Conservation (phyloP, 2,888 invertebrate genomes). For the Pammene aurita region DNA sequence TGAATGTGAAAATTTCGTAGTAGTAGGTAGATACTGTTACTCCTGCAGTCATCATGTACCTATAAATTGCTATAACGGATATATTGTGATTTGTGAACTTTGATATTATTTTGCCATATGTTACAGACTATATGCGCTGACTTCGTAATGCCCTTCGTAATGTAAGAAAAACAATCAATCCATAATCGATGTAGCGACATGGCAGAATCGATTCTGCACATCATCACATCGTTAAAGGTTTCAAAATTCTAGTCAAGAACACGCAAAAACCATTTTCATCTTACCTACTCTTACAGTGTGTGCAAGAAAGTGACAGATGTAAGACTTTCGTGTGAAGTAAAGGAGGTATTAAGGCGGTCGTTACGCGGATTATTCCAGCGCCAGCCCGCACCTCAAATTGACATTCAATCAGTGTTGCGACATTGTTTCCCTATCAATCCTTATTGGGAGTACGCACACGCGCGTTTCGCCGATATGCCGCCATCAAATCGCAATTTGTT, state of each 20-base stretch:
- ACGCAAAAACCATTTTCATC: constrained; percentile 4
- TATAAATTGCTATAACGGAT: too few species aligned
- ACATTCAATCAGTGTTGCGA: constrained; percentile 81
- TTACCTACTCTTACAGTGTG: constrained; percentile 1
- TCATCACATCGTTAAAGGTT: constrained; percentile 73
- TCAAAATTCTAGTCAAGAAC: constrained; percentile 28
- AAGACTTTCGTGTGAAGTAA: constrained; percentile 17
- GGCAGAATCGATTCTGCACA: constrained; percentile 35
- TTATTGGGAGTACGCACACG: constrained; percentile 78
- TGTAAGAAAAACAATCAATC: constrained; percentile 40
- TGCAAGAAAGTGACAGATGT: constrained; percentile 22
- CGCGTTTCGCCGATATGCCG: constrained; percentile 68
- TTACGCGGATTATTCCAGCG: constrained; percentile 67
- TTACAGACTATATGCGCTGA: constrained; percentile 20
- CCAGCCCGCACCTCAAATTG: constrained; percentile 68
- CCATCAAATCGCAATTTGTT: constrained; percentile 84
- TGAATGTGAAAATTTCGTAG: too few species aligned
- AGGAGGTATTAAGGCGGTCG: constrained; percentile 29
- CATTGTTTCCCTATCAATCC: constrained; percentile 83
- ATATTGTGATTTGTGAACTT: too few species aligned
- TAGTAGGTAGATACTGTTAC: too few species aligned
- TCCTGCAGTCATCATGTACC: too few species aligned
- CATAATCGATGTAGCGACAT: constrained; percentile 31
- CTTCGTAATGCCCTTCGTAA: constrained; percentile 11
- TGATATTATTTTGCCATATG: constrained; percentile 8